Conservation (phyloP, 2,888 invertebrate species). For the Diarsia dahlii region DNA sequence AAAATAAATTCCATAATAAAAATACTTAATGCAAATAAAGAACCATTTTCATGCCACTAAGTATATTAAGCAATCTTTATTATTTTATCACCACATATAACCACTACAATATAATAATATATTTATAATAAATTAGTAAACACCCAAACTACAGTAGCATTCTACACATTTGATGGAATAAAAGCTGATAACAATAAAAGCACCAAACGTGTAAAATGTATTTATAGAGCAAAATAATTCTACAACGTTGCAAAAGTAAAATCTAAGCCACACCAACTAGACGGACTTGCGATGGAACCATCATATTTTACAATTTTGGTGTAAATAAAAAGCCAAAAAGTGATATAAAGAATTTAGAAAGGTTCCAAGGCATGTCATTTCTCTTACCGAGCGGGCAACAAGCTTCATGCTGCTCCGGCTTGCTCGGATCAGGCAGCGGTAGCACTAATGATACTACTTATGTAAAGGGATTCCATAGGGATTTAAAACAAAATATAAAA, state of each 20-base stretch:
- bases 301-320: conserved; percentile 49
- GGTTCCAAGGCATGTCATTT: conserved; percentile 77
- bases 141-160: conserved; percentile 68
- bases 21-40: conserved; percentile 79
- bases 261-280: conserved; percentile 84
- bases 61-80: conserved; percentile 68
- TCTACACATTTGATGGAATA: conserved; percentile 77
- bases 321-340: conserved; percentile 57
- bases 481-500: conserved; percentile 86
- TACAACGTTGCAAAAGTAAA: conserved; percentile 76
- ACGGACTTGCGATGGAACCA: conserved; percentile 80
- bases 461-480: conserved; percentile 82
- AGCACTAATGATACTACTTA: conserved; percentile 93
- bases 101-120: conserved; percentile 63
- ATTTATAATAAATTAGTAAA: conserved; percentile 61
- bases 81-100: conserved; percentile 55
- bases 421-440: conserved; percentile 96
- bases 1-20: conserved; percentile 75
- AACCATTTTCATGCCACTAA: conserved; percentile 82
- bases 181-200: conserved; percentile 71
- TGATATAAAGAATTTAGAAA: conserved; percentile 51
- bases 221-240: conserved; percentile 70
- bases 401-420: conserved; percentile 97
- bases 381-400: conserved; percentile 96
- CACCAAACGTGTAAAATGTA: conserved; percentile 77